phyloP scores from a whole-genome alignment of 2,113 vertebrate genomes.

The Eolophus roseicapilla region DNA sequence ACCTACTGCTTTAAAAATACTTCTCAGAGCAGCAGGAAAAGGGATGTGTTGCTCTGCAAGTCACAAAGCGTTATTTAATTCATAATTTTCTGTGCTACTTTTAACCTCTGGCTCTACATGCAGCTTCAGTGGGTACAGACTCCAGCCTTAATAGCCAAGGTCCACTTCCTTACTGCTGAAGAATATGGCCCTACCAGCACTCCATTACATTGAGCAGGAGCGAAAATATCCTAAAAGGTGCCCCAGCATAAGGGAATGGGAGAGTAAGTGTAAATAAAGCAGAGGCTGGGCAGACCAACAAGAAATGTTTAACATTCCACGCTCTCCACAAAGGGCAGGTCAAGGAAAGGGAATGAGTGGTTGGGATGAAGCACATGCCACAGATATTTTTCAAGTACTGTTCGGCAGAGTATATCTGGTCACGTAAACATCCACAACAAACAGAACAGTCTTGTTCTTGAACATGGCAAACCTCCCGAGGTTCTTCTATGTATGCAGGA shows the following conservation, averaged over 20 bases:
- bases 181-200: background rate
- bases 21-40: background rate
- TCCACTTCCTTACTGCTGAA: background rate
- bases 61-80: background rate
- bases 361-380: slow-evolving; percentile 80
- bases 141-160: background rate
- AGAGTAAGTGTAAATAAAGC: slow-evolving; percentile 75
- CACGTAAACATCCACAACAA: slow-evolving; percentile 68
- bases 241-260: slow-evolving; percentile 46
- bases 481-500: slow-evolving; percentile 26
- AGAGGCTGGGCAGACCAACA: slow-evolving; percentile 70
- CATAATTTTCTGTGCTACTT: background rate
- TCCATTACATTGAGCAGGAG: background rate
- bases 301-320: slow-evolving; percentile 82
- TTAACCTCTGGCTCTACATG: background rate
- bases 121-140: background rate
- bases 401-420: slow-evolving; percentile 61
- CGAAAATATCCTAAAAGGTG: slow-evolving; percentile 57
- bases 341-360: slow-evolving; percentile 76
- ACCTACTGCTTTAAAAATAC: background rate
- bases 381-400: slow-evolving; percentile 77
- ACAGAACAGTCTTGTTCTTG: slow-evolving; percentile 53
- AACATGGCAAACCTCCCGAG: slow-evolving; percentile 34
- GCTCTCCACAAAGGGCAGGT: slow-evolving; percentile 81
- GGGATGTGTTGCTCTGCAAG: background rate